Evolutionary conservation across 2,888 invertebrate species (phyloP).

Genomic region (Nephrotoma guestfalica): DNA sequence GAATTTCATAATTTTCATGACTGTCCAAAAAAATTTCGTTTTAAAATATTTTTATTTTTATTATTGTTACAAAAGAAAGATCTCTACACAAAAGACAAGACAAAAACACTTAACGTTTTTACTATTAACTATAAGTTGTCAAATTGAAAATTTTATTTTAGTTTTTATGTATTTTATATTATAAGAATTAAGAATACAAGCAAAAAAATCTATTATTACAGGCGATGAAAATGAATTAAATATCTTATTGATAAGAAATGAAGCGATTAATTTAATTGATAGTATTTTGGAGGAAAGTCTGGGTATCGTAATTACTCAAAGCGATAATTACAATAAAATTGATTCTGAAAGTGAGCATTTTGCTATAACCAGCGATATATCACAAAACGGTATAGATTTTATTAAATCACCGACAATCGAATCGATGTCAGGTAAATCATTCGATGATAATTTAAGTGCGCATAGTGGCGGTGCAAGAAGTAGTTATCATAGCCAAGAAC

Average conservation of each 20-base stretch:
- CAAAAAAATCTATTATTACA: background rate
- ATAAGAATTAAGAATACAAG: background rate
- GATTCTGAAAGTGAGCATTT: conserved; percentile 32
- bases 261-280: conserved; percentile 29
- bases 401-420: conserved; percentile 31
- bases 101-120: background rate
- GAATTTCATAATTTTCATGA: background rate
- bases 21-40: background rate
- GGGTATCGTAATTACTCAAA: conserved; percentile 24
- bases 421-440: conserved; percentile 31
- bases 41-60: background rate
- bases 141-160: background rate
- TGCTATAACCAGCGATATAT: conserved; percentile 31
- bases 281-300: conserved; percentile 30
- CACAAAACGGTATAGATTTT: conserved; percentile 23
- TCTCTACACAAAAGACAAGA: background rate
- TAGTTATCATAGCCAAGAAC: conserved; percentile 5
- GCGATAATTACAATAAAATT: conserved; percentile 16
- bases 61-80: no score
- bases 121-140: background rate
- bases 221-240: conserved; percentile 1
- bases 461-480: conserved; percentile 6
- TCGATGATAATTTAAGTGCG: conserved; percentile 30
- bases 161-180: no score
- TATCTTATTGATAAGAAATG: conserved; percentile 14